phyloP scores from a whole-genome alignment of 2,113 vertebrate genomes.

The Ptyas mucosa region DNA sequence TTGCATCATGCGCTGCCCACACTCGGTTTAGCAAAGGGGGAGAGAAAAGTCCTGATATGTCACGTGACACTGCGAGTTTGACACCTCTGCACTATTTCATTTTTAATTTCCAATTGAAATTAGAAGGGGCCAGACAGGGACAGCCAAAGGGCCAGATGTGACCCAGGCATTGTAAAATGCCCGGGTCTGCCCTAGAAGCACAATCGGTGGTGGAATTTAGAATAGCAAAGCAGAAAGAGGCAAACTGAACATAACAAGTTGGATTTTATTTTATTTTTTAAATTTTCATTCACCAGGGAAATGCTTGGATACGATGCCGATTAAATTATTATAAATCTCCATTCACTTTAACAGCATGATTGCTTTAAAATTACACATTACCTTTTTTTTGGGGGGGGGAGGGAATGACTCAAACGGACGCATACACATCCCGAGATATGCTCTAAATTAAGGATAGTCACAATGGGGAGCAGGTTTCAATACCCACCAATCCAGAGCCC shows the following conservation, averaged over 20 bases:
- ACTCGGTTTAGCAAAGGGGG: too few relatives aligned
- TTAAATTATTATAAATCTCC: conserved; percentile 22
- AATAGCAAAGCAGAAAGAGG: background rate
- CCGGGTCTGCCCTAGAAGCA: background rate
- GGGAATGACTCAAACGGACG: background rate
- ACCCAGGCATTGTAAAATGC: background rate
- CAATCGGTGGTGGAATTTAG: background rate
- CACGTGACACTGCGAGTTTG: too few relatives aligned
- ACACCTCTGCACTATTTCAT: background rate
- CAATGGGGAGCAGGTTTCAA: background rate
- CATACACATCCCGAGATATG: background rate
- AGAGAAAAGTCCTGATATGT: too few relatives aligned
- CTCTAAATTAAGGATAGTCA: conserved; percentile 4
- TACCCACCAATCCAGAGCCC: background rate
- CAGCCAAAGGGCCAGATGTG: background rate
- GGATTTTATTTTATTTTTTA: conserved; percentile 18
- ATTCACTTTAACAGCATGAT: conserved; percentile 19
- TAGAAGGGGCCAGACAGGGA: background rate
- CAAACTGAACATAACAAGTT: conserved; percentile 1
- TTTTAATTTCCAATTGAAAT: background rate
- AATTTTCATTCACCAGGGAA: conserved; percentile 25
- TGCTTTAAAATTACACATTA: conserved; percentile 23
- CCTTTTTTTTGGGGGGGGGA: background rate
- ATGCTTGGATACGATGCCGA: conserved; percentile 20
- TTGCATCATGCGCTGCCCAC: too few relatives aligned